Base-by-base conservation (phyloP, 2,797 vertebrate species). In the Astyanax mexicanus region DNA sequence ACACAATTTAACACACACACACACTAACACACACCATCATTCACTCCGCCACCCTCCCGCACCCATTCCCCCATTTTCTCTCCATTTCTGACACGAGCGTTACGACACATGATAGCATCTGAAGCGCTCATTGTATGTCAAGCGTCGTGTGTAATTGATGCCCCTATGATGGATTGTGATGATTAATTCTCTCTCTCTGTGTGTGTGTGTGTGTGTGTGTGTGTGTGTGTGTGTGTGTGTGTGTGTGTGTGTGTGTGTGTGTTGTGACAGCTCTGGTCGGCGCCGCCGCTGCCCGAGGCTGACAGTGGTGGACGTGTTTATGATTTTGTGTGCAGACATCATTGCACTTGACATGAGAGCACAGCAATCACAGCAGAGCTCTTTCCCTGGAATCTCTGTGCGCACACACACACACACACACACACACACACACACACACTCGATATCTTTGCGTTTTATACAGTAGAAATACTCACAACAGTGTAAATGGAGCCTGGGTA, bases 1-100 rank as follows among this genome's bases (percentile, higher is more conserved):
- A 2, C 29, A 32, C 29, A n/a, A n/a, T n/a, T n/a, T n/a, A n/a
- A n/a, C n/a, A n/a, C n/a, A n/a, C n/a, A n/a, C n/a, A n/a, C 89
- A 19, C 23, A 58, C n/a, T n/a, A n/a, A n/a, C 57, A 17, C 54
- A 57, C 57, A 64, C 38, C 83, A 74, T 71, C 83, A 82, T 82
- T 81, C 60, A 69, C 54, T 60, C 35, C 38, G 40, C 73, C 62
- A 67, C 35, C 64, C 54, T 72, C 54, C 1, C 25, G 72, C 54
- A 54, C 64, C 54, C 35, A 40, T 52, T 42, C 54, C 47, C 35
- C 6, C 51, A 13, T 44, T 37, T 54, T 25, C 19, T 25, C 5
- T 27, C 38, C 15, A 21, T 44, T n/a, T 62, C 42, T 45, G 38
- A 55, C 72, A 55, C 61, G 23, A 74, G 38, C 61, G 74, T 67